Percentiles rank a stretch among this genome's conserved stretches.
phyloP scores from a whole-genome alignment of 2,888 invertebrate genomes.

The Platycnemis pennipes region DNA sequence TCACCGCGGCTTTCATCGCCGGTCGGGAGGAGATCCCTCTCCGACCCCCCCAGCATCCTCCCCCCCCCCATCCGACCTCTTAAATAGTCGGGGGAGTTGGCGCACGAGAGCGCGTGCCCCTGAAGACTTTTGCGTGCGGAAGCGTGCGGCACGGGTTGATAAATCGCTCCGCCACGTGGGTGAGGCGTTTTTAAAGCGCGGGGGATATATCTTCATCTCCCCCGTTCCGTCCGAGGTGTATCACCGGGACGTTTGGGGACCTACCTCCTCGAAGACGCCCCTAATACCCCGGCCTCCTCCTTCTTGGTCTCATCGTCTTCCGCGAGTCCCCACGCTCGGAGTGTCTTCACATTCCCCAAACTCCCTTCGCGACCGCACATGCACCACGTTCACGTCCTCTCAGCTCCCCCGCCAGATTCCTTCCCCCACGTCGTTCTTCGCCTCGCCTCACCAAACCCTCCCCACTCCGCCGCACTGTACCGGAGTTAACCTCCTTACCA shows the following conservation, averaged over 20 bases:
- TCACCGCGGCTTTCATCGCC: neutral
- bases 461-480: neutral
- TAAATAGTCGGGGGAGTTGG: neutral
- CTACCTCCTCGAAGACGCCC: too few species aligned
- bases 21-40: neutral
- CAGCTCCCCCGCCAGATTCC: too few species aligned
- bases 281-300: too few species aligned
- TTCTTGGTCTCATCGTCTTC: too few species aligned
- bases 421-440: too few species aligned
- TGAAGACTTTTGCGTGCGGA: neutral
- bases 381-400: too few species aligned
- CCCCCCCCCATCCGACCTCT: neutral
- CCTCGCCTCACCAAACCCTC: neutral
- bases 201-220: constrained; percentile 48
- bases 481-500: neutral
- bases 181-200: constrained; percentile 7
- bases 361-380: too few species aligned
- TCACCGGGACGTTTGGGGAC: too few species aligned
- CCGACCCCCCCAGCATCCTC: too few species aligned
- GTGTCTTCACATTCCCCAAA: too few species aligned
- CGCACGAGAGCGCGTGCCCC: neutral
- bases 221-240: neutral
- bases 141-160: neutral
- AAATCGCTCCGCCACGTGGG: neutral
- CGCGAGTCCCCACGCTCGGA: too few species aligned